Percentiles rank a stretch among this genome's conserved stretches.
These are phyloP conservation scores for Aphyosemion australe DNA, from an alignment of 2,113 vertebrate species.

Conservation along the genomic window DNA sequence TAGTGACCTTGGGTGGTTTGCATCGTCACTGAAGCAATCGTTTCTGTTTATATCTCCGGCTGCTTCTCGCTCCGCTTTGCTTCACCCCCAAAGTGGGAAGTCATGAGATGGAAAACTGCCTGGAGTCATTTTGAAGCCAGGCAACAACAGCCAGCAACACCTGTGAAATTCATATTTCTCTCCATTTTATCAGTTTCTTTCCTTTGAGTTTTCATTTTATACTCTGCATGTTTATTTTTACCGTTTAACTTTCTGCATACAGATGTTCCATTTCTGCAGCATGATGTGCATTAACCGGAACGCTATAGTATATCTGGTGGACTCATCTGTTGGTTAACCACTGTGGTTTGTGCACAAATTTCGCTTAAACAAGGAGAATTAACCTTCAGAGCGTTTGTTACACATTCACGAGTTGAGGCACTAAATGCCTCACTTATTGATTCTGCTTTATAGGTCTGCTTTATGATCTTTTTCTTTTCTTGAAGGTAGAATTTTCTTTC, in stretches of 20 bases:
- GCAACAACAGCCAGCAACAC: constrained; percentile 12
- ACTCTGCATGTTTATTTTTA: not conserved
- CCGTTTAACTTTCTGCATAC: not conserved
- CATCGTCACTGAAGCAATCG: constrained; percentile 43
- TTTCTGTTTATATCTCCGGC: constrained; percentile 14
- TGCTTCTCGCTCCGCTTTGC: not conserved
- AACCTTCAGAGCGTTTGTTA: no score
- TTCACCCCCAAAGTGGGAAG: constrained; percentile 2
- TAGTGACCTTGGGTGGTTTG: constrained; percentile 44
- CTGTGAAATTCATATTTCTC: constrained; percentile 4
- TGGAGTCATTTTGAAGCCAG: constrained; percentile 26
- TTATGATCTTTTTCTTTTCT: not conserved
- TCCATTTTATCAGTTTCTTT: not conserved
- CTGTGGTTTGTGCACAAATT: no score
- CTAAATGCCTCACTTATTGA: no score
- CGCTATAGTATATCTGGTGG: not conserved
- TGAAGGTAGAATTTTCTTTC: not conserved
- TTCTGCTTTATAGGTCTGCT: no score
- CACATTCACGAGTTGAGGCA: no score
- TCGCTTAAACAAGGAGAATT: no score
- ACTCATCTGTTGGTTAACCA: not conserved
- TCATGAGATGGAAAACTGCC: constrained; percentile 28
- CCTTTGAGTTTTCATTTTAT: not conserved
- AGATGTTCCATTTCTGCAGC: not conserved
- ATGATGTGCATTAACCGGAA: not conserved